phyloP scores from a whole-genome alignment of 1,140 invertebrate genomes.

The Eriocheir sinensis region DNA sequence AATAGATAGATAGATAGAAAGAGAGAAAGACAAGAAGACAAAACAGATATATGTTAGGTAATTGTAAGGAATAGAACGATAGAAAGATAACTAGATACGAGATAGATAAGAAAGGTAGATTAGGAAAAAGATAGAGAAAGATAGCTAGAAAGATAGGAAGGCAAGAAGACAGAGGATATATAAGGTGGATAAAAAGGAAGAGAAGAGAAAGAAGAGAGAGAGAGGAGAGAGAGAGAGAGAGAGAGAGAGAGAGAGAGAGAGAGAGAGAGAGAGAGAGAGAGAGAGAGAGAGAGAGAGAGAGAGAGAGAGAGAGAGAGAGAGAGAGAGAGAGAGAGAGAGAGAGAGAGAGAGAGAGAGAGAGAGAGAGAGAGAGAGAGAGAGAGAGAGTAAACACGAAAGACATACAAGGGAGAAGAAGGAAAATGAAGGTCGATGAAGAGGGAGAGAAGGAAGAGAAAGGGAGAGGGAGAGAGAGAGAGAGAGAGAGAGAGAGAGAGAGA shows the following conservation, averaged over 20 bases:
- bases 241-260: too few relatives aligned
- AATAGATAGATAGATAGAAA: neutral
- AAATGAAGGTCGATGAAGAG: too few relatives aligned
- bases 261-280: too few relatives aligned
- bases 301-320: neutral
- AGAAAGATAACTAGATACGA: too few relatives aligned
- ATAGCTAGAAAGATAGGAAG: constrained; percentile 10
- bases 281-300: constrained; percentile 17
- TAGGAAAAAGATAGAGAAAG: too few relatives aligned
- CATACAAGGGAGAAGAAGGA: neutral
- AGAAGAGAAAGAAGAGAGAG: too few relatives aligned
- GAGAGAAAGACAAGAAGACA: neutral
- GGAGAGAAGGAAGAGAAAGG: too few relatives aligned
- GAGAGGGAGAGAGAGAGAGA: neutral
- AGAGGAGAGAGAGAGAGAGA: too few relatives aligned
- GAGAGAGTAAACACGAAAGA: neutral
- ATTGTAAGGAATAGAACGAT: too few relatives aligned
- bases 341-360: constrained; percentile 13
- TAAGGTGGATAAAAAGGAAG: too few relatives aligned
- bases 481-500: neutral
- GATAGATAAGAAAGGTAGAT: too few relatives aligned
- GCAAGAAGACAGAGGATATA: neutral
- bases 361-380: constrained; percentile 34
- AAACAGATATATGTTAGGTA: neutral
- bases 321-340: constrained; percentile 45